Evolutionary conservation across 2,888 invertebrate genomes (phyloP), one percentile per base, ranked within the genome.

Genomic region (Geophilus truncorum): DNA sequence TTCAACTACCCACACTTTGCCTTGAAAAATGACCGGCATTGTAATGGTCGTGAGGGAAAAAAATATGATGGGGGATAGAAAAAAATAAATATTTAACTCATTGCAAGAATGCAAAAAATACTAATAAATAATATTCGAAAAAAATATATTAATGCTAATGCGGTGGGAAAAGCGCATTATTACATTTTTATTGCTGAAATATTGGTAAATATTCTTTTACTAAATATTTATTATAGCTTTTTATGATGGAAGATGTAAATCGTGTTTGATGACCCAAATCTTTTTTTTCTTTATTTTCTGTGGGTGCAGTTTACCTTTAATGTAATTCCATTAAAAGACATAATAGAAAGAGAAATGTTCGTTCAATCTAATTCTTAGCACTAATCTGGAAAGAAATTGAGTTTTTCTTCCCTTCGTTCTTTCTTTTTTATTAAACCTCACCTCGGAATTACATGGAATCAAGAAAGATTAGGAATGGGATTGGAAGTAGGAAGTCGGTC

Each of bases 1-100:
- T 57, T 57, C 57, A 57, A 57, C 57, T 57, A 57, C 57, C 57
- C 57, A 57, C 57, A 57, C 57, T 57, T 57, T 23, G 57, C 57
- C 57, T 57, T 57, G 57, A 57, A 57, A 57, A 57, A 57, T 57
- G 57, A 23, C 57, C 57, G 57, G 57, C 57, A 57, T 57, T 57
- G 57, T 57, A 57, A 57, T 57, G 57, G 57, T 51, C 15, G 21
- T 57, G 57, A 18, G 12, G 3, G 12, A 23, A 57, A 57, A 57
- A 57, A 45, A 45, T n/a, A 45, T 45, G 18, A 57, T n/a, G 12
- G 21, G 23, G 23, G 3, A 21, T 18, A 57, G n/a, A n/a, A n/a
- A 18, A 57, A 57, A 12, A 57, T 9, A 57, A 57, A 57, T 57
- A 57, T 18, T 57, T 57, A 18, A 57, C 21, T 23, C 23, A 45